phyloP scores from a whole-genome alignment of 2,888 invertebrate species.

The Neoitamus cyanurus region DNA sequence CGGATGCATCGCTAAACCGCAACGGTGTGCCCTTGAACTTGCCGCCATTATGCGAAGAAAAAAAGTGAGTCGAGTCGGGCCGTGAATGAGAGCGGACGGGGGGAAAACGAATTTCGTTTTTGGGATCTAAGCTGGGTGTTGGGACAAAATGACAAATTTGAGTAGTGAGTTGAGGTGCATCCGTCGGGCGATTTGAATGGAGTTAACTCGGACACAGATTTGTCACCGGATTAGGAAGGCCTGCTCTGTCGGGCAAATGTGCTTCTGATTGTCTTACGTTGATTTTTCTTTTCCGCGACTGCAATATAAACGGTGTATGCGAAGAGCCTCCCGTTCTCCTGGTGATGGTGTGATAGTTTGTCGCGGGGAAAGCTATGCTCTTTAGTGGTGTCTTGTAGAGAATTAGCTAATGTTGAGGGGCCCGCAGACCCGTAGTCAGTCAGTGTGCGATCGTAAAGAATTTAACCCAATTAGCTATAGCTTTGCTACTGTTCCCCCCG shows the following conservation, averaged over 20 bases:
- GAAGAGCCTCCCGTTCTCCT: not conserved
- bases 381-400: not conserved
- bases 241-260: not conserved
- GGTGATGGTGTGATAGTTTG: not conserved
- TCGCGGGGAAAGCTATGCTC: not conserved
- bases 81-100: too few species aligned
- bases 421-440: too few species aligned
- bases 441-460: not conserved
- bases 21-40: too few species aligned
- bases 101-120: too few species aligned
- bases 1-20: too few species aligned
- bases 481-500: not conserved
- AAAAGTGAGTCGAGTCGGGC: too few species aligned
- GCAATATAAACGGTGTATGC: not conserved
- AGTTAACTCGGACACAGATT: not conserved
- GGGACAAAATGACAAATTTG: constrained; percentile 48
- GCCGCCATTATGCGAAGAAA: too few species aligned
- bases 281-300: not conserved
- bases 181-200: constrained; percentile 2
- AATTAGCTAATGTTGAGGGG: not conserved
- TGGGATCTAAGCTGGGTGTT: too few species aligned
- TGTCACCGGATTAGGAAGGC: not conserved
- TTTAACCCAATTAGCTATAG: not conserved
- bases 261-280: not conserved
- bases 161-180: not conserved